Base-by-base conservation (phyloP, 2,888 invertebrate species). In the Dicycla oo region DNA sequence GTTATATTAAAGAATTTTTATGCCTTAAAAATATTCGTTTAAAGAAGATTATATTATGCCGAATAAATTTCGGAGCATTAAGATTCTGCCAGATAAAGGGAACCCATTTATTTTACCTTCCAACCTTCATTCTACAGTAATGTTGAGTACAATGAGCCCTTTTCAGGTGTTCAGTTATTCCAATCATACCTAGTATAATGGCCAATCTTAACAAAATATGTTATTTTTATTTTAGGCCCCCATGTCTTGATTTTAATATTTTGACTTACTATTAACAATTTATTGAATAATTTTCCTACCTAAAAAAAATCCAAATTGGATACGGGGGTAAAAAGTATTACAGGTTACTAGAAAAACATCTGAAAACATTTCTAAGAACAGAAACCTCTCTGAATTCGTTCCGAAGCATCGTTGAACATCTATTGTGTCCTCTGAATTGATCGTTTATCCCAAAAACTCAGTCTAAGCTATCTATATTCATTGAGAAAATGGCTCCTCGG, bases 351-450 rank as follows among this genome's bases (percentile, higher is more conserved):
- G 23, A 45, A 78, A 26, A 13, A 18, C 11, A 3, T 13, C 13
- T 34, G 4, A 26, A 73, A 60, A 54, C 15, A 40, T 54, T 75
- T 26, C 11, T 20, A 15, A 43, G n/a, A 49, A 5, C 7, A 10
- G 10, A 60, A 51, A 47, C 34, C 20, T 47, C 2, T 2, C 38
- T 54, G 1, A 54, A 60, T 68, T 61, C 34, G 26, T 60, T 65
- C 40, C 38, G 26, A 54, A 73, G 61, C 11, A 15, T 73, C 63
- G 43, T 67, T 61, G 62, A 86, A 67, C 49, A 60, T 38, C 84
- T 30, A 73, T 83, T 86, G 69, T 75, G 45, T 49, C 65, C 49
- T 43, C 30, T 20, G 26, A 80, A 80, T 83, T 26, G 70, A 69
- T 45, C 72, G 53, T 53, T 79, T 70, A 75, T 69, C 26, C 15